Base-by-base conservation (phyloP, 2,888 invertebrate genomes). In the Philhelius pedissequus region DNA sequence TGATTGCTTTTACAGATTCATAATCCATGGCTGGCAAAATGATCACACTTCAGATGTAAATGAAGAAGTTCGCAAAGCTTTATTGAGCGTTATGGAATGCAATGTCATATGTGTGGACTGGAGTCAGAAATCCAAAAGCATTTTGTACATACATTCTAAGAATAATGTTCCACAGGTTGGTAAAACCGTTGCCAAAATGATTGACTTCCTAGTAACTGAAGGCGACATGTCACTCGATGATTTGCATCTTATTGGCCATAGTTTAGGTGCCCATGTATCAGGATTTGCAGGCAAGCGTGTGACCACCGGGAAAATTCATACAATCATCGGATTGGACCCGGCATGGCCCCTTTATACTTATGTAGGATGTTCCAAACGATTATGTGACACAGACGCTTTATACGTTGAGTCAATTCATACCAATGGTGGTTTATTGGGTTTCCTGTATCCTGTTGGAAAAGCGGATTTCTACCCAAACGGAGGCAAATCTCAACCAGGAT, bases 51-150 rank as follows among this genome's bases (percentile, higher is more conserved):
- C 93, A 27, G 18, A 32, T 5, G 32, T 88, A 0, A 88, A 88
- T 27, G 27, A 5, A 0, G 25, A 64, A 0, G 66, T 89, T 0
- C 87, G 87, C 1, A 22, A 54, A 3, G 93, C 93, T 0, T 93
- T 93, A 82, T 89, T 94, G 9, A 92, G 92, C 75, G 90, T 92
- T 5, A 93, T 92, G 52, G 92, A 93, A 64, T 89, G 93, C 75
- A 93, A 94, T 86, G 92, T 94, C 43, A 92, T 94, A 50, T 92
- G 92, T 0, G 93, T 94, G 4, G 94, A 94, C 87, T 94, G 93
- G 93, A 92, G 92, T 9, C n/a, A 22, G 11, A 48, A 64, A 6
- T 1, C 45, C 0, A 20, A 32, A 7, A 20, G 8, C 25, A 5
- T n/a, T 0, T 48, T 20, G 9, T 64, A 64, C 48, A 22, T 48